A percentile compares a stretch with the other conserved stretches of the same genome.
Conservation (phyloP, 2,113 vertebrate genomes). For the Istiophorus platypterus region DNA sequence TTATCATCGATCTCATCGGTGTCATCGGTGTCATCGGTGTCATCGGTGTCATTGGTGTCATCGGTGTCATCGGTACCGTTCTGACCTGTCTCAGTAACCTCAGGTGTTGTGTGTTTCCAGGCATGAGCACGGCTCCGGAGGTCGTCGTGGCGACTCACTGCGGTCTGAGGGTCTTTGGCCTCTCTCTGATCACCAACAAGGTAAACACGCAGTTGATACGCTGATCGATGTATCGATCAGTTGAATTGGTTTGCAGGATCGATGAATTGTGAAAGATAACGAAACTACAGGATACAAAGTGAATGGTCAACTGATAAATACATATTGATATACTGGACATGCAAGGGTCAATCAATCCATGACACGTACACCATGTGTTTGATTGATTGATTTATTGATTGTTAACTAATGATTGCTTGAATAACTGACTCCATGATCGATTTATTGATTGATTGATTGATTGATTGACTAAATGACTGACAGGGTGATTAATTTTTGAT, state of each 20-base stretch:
- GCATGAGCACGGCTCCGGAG: constrained; percentile 88
- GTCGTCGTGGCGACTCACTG: constrained; percentile 86
- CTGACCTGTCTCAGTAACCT: not conserved
- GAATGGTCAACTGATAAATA: not conserved
- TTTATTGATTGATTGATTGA: not conserved
- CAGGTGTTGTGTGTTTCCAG: constrained; percentile 61
- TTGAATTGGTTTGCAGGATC: not conserved
- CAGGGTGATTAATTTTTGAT: not conserved
- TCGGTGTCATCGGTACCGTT: not conserved
- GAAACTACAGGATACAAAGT: not conserved
- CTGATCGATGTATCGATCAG: not conserved
- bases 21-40: not conserved
- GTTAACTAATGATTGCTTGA: not conserved
- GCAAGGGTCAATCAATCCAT: not conserved
- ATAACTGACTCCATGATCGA: not conserved
- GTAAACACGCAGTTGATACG: constrained; percentile 33
- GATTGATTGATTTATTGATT: not conserved
- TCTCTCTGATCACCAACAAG: constrained; percentile 89
- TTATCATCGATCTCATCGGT: not conserved
- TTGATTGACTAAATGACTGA: not conserved
- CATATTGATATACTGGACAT: not conserved
- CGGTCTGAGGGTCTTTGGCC: constrained; percentile 85
- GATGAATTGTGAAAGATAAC: not conserved
- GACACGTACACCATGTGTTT: not conserved
- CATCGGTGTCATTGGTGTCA: not conserved